phyloP scores from a whole-genome alignment of 2,113 vertebrate genomes.

The Coryphaenoides rupestris region DNA sequence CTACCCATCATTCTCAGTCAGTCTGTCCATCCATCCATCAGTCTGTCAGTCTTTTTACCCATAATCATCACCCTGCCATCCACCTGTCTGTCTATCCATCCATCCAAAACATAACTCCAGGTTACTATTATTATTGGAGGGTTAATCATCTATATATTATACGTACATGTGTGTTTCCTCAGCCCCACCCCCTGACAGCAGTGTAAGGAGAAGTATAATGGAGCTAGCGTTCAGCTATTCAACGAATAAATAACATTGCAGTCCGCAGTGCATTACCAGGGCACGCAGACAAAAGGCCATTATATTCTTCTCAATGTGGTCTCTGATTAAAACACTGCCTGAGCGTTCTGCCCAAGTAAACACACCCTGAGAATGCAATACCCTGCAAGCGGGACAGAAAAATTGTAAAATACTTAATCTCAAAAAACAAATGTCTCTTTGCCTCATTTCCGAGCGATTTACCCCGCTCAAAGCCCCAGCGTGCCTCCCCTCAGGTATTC shows the following conservation, averaged over 20 bases:
- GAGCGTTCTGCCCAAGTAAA: too few species aligned
- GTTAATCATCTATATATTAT: neutral
- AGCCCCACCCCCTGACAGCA: neutral
- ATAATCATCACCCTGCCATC: too few species aligned
- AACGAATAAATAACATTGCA: slow-evolving; percentile 1
- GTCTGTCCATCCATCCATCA: neutral
- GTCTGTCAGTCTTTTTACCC: too few species aligned
- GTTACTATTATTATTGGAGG: too few species aligned
- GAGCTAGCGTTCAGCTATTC: neutral
- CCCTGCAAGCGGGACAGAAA: too few species aligned
- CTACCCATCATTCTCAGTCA: neutral
- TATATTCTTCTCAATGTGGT: slow-evolving; percentile 9
- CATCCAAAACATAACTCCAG: too few species aligned
- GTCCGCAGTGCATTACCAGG: slow-evolving; percentile 5
- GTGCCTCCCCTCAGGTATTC: too few species aligned
- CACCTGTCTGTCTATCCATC: neutral
- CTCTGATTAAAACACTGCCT: slow-evolving; percentile 7
- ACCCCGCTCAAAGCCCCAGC: too few species aligned
- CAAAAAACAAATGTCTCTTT: too few species aligned
- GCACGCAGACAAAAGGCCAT: slow-evolving; percentile 17
- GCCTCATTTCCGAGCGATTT: too few species aligned
- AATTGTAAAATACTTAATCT: too few species aligned
- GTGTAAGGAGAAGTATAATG: neutral
- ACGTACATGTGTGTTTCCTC: neutral
- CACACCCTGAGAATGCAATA: too few species aligned